A percentile compares a stretch with the other conserved stretches of the same genome.
Evolutionary conservation across 2,113 vertebrate genomes (phyloP).

Genomic region (Microcebus jonahi): DNA sequence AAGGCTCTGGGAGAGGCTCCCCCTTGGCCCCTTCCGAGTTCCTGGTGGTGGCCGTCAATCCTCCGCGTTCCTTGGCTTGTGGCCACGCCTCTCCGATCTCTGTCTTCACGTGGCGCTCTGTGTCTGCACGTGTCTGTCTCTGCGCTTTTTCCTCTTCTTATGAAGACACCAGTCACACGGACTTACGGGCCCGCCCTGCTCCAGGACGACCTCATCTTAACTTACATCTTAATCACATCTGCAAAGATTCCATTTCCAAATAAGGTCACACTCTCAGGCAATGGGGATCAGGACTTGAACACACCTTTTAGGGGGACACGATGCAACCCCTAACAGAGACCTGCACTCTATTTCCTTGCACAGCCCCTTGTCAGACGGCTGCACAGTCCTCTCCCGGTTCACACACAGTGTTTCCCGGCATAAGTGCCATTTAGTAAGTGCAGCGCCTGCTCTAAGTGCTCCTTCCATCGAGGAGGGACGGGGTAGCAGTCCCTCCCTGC

Average conservation of each 20-base stretch:
- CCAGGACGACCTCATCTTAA: not conserved
- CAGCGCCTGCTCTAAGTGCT: rapidly evolving
- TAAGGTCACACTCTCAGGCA: not conserved
- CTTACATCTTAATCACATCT: not conserved
- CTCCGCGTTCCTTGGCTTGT: rapidly evolving
- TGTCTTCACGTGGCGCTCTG: not conserved
- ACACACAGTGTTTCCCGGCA: rapidly evolving
- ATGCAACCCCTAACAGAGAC: not conserved
- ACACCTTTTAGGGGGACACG: not conserved
- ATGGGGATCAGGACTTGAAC: no score
- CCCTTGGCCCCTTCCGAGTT: not conserved
- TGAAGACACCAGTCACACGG: not conserved
- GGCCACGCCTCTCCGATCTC: rapidly evolving
- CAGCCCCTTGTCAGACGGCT: rapidly evolving
- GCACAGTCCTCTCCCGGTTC: not conserved
- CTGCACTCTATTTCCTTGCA: not conserved
- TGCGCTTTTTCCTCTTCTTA: not conserved
- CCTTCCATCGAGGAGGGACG: not conserved
- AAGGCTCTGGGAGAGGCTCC: rapidly evolving
- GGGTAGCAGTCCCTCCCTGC: rapidly evolving
- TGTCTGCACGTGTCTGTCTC: not conserved
- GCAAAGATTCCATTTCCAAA: not conserved
- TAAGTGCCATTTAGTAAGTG: rapidly evolving
- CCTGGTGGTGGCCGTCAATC: not conserved
- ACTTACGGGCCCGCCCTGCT: not conserved